Percentiles rank a stretch among this genome's conserved stretches.
These are phyloP conservation scores for Geotrypetes seraphini DNA, from an alignment of 2,797 vertebrate genomes.

Conservation along the genomic window DNA sequence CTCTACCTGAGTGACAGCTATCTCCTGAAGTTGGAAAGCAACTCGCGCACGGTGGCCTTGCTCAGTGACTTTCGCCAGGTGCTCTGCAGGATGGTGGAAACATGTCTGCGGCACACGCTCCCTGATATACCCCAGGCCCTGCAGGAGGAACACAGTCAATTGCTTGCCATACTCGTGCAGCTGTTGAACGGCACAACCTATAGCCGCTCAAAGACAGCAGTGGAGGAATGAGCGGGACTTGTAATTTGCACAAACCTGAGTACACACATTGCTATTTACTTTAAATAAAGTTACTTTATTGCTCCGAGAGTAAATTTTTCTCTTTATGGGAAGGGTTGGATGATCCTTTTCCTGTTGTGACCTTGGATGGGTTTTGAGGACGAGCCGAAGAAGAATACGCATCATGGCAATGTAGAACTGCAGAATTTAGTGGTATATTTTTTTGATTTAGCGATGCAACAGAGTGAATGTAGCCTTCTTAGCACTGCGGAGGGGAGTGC, in stretches of 20 bases:
- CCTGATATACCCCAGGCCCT: slow-evolving; percentile 24
- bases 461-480: too few species aligned
- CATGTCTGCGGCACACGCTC: slow-evolving; percentile 61
- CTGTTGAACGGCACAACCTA: slow-evolving; percentile 69
- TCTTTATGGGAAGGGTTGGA: too few species aligned
- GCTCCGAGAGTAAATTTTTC: slow-evolving; percentile 54
- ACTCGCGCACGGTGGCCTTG: slow-evolving; percentile 64
- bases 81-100: slow-evolving; percentile 78
- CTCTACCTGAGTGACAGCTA: slow-evolving; percentile 66
- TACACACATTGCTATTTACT: slow-evolving; percentile 66
- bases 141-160: slow-evolving; percentile 64
- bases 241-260: slow-evolving; percentile 62
- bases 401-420: too few species aligned
- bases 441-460: too few species aligned
- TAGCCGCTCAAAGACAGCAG: slow-evolving; percentile 25
- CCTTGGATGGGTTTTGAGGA: too few species aligned
- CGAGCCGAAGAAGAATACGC: too few species aligned
- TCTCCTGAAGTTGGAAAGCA: slow-evolving; percentile 71
- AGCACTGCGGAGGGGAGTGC: too few species aligned
- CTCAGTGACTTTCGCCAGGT: slow-evolving; percentile 77
- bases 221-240: slow-evolving; percentile 34
- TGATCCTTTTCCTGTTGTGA: too few species aligned
- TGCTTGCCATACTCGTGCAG: slow-evolving; percentile 73
- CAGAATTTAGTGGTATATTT: too few species aligned
- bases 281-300: slow-evolving; percentile 75